A percentile compares a stretch with the other conserved stretches of the same genome.
These are phyloP conservation scores for Pituophis catenifer DNA, from an alignment of 2,113 vertebrate species.

Conservation along the genomic window DNA sequence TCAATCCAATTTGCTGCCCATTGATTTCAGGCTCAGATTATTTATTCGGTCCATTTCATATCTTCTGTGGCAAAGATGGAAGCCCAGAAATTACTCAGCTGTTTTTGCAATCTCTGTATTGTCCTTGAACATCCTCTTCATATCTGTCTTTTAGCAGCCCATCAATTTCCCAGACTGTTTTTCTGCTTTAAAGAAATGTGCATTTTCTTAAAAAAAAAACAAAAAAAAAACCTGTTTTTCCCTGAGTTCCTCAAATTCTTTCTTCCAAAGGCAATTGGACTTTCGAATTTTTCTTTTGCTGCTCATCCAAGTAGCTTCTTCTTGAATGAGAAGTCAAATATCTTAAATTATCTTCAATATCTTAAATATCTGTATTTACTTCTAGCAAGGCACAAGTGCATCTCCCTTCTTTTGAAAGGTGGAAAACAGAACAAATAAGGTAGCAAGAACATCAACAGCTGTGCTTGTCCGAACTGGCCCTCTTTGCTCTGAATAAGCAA, in stretches of 20 bases:
- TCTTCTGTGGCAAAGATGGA: not conserved
- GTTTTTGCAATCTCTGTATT: not conserved
- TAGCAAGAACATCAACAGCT: not conserved
- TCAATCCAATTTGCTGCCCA: not conserved
- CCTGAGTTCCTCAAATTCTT: not conserved
- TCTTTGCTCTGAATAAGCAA: not conserved
- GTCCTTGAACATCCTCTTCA: not conserved
- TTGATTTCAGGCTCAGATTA: not conserved
- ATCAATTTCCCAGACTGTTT: not conserved
- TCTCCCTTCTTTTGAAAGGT: not conserved
- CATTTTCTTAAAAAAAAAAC: no score
- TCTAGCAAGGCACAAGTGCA: not conserved
- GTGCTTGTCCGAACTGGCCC: not conserved
- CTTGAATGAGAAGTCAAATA: not conserved
- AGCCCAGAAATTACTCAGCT: not conserved
- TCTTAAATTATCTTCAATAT: not conserved
- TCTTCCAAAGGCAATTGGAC: not conserved
- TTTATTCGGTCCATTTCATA: not conserved
- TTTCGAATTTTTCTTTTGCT: not conserved
- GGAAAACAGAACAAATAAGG: not conserved
- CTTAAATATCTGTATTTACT: not conserved
- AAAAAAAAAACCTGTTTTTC: not conserved
- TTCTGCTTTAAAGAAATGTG: not conserved
- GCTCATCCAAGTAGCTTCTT: not conserved
- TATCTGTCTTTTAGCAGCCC: not conserved